These are phyloP conservation scores for Ahaetulla prasina DNA, from an alignment of 2,113 vertebrate genomes.

Conservation along the genomic window DNA sequence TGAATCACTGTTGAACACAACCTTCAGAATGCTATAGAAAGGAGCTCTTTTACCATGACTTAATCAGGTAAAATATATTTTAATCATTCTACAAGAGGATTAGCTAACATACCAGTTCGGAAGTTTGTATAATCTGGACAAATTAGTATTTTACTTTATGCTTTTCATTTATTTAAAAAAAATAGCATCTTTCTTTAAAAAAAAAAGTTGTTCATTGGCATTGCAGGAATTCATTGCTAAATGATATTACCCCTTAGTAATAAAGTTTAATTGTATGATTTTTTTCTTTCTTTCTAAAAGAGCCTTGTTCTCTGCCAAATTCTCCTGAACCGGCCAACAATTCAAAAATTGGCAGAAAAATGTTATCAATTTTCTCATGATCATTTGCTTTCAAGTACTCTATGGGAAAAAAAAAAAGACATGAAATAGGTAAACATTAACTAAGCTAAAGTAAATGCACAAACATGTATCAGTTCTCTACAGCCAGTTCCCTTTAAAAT, in stretches of 20 bases:
- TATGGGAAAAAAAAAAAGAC: background rate
- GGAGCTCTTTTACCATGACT: background rate
- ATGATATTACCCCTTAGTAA: slow-evolving; percentile 14
- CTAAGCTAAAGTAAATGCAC: background rate
- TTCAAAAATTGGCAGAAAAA: slow-evolving; percentile 17
- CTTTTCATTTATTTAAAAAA: background rate
- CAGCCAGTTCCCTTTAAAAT: background rate
- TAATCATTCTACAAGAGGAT: background rate
- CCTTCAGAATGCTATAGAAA: background rate
- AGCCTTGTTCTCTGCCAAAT: slow-evolving; percentile 30
- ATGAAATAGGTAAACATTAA: slow-evolving; percentile 14
- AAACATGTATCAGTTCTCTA: background rate
- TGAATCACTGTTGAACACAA: background rate
- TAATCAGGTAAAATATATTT: background rate
- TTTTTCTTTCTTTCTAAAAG: slow-evolving; percentile 19
- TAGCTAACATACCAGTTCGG: background rate
- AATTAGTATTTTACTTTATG: background rate
- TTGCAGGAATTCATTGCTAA: slow-evolving; percentile 9
- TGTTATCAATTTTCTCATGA: background rate
- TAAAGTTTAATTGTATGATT: slow-evolving; percentile 17
- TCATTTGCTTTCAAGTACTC: background rate
- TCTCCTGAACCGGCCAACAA: background rate
- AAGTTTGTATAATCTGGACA: background rate
- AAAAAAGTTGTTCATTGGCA: background rate
- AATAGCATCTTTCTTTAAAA: background rate